phyloP scores from a whole-genome alignment of 2,113 vertebrate species.

The Chaetorhynchus papuensis region DNA sequence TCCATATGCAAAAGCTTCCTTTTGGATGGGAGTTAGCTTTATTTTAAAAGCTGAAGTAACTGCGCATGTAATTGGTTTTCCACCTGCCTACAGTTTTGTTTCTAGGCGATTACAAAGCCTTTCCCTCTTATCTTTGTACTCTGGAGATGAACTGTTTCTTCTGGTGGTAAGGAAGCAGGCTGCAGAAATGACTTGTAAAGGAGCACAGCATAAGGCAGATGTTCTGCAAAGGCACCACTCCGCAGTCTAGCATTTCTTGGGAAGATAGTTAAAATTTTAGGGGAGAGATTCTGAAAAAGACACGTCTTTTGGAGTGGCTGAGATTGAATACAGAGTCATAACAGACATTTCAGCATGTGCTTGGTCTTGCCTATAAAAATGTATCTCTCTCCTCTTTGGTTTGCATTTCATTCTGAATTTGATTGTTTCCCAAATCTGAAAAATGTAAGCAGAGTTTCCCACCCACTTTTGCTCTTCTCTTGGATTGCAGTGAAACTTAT shows the following conservation, averaged over 20 bases:
- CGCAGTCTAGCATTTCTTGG: background rate
- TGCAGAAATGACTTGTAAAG: background rate
- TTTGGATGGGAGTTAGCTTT: background rate
- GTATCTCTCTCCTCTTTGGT: background rate
- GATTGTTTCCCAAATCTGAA: background rate
- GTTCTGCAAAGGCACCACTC: background rate
- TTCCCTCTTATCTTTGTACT: background rate
- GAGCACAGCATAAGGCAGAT: background rate
- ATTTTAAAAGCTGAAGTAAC: background rate
- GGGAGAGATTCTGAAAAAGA: background rate
- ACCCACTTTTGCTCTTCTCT: background rate
- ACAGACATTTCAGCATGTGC: background rate
- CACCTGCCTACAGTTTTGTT: background rate
- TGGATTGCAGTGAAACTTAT: slow-evolving; percentile 84
- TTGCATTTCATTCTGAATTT: background rate
- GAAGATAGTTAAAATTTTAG: background rate
- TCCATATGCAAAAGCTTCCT: background rate
- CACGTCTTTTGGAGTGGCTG: background rate
- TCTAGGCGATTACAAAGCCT: background rate
- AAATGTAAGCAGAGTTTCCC: background rate
- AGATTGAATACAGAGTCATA: background rate
- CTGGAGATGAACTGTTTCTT: background rate
- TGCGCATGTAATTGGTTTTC: background rate
- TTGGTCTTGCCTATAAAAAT: background rate
- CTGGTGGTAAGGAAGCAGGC: background rate